Base-by-base conservation (phyloP, 2,113 vertebrate species). In the Corythaeola cristata region DNA sequence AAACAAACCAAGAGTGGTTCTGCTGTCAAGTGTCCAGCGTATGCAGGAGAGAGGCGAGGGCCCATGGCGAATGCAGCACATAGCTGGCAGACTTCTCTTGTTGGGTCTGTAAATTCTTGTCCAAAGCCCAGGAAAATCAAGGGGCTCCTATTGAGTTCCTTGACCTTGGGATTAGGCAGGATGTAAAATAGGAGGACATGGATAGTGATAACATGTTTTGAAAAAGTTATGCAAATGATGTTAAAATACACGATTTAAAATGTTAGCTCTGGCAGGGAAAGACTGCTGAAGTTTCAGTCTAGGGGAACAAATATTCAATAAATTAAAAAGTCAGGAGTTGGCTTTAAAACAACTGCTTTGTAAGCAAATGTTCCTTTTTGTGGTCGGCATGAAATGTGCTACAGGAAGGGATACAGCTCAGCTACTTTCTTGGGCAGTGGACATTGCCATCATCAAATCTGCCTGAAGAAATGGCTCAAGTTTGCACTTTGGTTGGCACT, bases 191-290 rank as follows among this genome's bases (percentile, higher is more conserved):
- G 49, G 87, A 86, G 66, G 60, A 47, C 7, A 1, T 0, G 2
- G 80, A 14, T 12, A 78, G 49, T 0, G 2, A 66, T 49, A 73
- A 82, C 15, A 28, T 69, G 74, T 85, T 92, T 96, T 52, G 69
- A 18, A 81, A 53, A 90, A 64, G 64, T 75, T 85, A 89, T 81
- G 89, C 88, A 96, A 89, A 95, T 97, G 56, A 73, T 9, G 73
- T 45, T 92, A 96, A 96, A 95, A 74, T 41, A 85, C 8, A 2
- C 3, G 0, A 35, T 62, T 78, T 85, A 85, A 96, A 97, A 96
- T 96, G 95, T 94, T 97, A 90, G 92, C 64, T 93, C 88, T 97
- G 95, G 95, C 94, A 95, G 76, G 12, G 53, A 24, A 67, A 79
- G 44, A 2, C 53, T 68, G 86, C 80, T 97, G 86, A 62, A 89